Evolutionary conservation across 2,113 vertebrate genomes (phyloP).

Genomic region (Pseudopodoces humilis): DNA sequence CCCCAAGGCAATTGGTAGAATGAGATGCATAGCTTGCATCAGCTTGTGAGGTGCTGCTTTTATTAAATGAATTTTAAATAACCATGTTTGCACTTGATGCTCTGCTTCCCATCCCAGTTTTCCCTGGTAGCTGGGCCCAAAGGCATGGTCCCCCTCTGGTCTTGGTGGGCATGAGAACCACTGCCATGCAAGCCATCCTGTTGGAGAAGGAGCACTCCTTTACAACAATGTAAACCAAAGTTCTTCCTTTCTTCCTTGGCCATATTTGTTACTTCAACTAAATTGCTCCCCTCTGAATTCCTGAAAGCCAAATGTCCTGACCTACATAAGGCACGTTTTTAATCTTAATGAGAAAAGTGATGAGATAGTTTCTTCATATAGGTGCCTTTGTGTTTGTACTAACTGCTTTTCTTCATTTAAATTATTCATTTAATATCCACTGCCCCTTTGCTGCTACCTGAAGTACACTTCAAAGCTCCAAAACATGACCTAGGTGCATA

Average conservation of each 20-base stretch:
- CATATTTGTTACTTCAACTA: background rate
- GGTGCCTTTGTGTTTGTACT: background rate
- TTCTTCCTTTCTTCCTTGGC: background rate
- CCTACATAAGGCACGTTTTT: background rate
- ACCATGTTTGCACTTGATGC: background rate
- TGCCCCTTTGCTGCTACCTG: background rate
- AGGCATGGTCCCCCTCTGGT: rapidly evolving
- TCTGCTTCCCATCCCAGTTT: background rate
- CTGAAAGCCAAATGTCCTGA: background rate
- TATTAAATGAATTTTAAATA: background rate
- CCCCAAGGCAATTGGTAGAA: rapidly evolving
- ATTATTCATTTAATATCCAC: background rate
- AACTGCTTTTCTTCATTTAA: background rate
- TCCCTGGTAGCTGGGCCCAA: background rate
- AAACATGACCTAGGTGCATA: background rate
- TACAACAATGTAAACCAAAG: background rate
- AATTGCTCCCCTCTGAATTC: background rate
- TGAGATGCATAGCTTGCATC: background rate
- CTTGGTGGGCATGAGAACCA: background rate
- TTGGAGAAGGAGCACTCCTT: background rate
- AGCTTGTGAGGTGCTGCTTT: background rate
- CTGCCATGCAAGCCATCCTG: background rate
- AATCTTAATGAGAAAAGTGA: background rate
- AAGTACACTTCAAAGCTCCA: background rate
- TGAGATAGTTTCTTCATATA: background rate